Base-by-base conservation (phyloP, 2,113 vertebrate genomes). In the Smithornis capensis region DNA sequence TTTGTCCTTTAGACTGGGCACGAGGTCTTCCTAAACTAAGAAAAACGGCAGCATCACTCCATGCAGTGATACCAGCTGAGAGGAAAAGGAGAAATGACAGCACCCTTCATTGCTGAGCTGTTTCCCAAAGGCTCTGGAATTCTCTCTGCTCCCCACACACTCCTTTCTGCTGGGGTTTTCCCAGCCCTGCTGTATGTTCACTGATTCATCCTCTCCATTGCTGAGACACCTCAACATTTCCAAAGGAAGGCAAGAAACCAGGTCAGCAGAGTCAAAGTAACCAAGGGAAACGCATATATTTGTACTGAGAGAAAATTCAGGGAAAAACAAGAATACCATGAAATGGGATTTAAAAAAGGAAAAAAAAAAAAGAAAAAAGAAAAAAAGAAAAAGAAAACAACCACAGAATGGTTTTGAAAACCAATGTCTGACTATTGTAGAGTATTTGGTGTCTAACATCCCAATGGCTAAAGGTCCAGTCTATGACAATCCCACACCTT, bases 241-340 rank as follows among this genome's bases (percentile, higher is more conserved):
- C 95, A 91, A 82, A 91, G 87, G 91, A 87, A 95, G 62, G 63
- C 90, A 53, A 91, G 87, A 92, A 94, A 95, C 78, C 82, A 80
- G 78, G 80, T 95, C 95, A 97, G 77, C 94, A 94, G 64, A 95
- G 91, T 97, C 80, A 62, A 81, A 89, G 74, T 78, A 94, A 96
- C 88, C 76, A 92, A 87, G 81, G 86, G 15, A 89, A 92, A 92
- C 16, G 87, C 56, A n/a, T 75, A 29, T 63, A 67, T 52, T 87
- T 96, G 56, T 68, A 25, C 12, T 64, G 77, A 67, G 69, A 92
- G 64, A 87, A 80, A 90, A 90, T 55, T 75, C 53, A 56, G 52
- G 45, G 19, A 31, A 49, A 78, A 70, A 59, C 45, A 65, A 44
- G 4, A 68, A 88, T 47, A 27, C n/a, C 4, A 2, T 84, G 28